Base-by-base conservation (phyloP, 2,797 vertebrate species). In the Halcyon leucocephala region DNA sequence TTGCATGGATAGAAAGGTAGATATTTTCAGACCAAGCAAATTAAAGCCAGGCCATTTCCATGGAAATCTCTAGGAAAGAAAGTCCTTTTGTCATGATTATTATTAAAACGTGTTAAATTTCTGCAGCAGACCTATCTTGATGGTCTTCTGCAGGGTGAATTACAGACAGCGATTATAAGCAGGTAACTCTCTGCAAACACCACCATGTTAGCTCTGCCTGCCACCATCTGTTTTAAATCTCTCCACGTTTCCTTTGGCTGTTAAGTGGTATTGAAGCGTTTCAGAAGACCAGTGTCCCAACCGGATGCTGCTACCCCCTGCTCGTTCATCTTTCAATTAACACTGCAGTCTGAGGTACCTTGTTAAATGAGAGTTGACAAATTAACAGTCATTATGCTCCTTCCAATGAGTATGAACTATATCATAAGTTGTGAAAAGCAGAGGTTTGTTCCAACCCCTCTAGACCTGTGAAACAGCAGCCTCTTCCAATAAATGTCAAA, bases 241-340 rank as follows among this genome's bases (percentile, higher is more conserved):
- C 52, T 67, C 17, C 25, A 1, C 9, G 3, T 71, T 90, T 85
- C 65, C 70, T 81, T 90, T 26, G 48, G 25, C 44, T 90, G 1
- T 20, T 20, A n/a, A 85, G 52, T 20, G 42, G 39, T 19, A 41
- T 1, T 17, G 16, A 71, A 86, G 44, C 24, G 28, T 49, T 90
- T 86, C 41, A 61, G 52, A 77, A 66, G 46, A 61, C 11, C 61
- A 35, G 44, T 64, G 78, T 93, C 49, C 76, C 65, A 85, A 9
- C 48, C 82, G 93, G 87, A 82, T 85, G 86, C n/a, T 95, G 81
- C 80, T 49, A n/a, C 72, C 79, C 60, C 49, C 82, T 93, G 62
- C 22, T 54, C 18, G 37, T 93, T 76, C 73, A 73, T 35, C 28
- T 89, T 96, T 96, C 90, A 91, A 39, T 94, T 92, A 97, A 88